Evolutionary conservation across 2,113 vertebrate genomes (phyloP), one percentile per base, ranked within the genome.

Genomic region (Tympanuchus pallidicinctus): DNA sequence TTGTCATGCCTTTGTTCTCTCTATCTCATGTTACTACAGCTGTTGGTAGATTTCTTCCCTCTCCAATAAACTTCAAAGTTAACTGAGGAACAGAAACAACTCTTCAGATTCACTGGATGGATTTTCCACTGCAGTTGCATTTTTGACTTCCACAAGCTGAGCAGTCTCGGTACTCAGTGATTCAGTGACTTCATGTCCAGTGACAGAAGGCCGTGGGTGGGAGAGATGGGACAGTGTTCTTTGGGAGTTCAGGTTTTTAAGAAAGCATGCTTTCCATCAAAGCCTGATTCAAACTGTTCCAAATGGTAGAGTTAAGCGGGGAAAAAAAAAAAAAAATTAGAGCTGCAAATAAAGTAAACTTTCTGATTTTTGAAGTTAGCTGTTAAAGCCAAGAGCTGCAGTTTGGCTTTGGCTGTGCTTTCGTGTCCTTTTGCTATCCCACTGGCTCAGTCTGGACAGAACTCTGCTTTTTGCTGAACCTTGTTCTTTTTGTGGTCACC

Each of bases 11-110:
- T 78, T 43, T 56, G 27, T 74, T 34, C 45, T n/a, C 9, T 93
- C 28, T 87, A 1, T 63, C 13, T 30, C 1, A 0, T 45, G 32
- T n/a, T 47, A 7, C 32, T 50, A 32, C 16, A 11, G 13, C 48
- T 72, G 28, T n/a, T 67, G 28, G 28, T 75, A 63, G 48, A 76
- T 28, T 60, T 6, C 18, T 81, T 65, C 18, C 4, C 40, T 52
- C 11, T 52, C 25, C 54, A 25, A 30, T 25, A 63, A 64, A 56
- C n/a, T 2, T 73, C 17, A 15, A 10, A 7, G 11, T 65, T 76
- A 65, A 24, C 34, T 63, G 73, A 34, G 30, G 74, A 65, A 72
- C 13, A 45, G n/a, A 12, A 74, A 20, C 9, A 21, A 6, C 16
- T 56, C 40, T 65, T 42, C 4, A 21, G 36, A 16, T 40, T 66